Evolutionary conservation across 2,888 invertebrate species (phyloP), one percentile per base, ranked within the genome.

Genomic region (Fragum whitleyi): DNA sequence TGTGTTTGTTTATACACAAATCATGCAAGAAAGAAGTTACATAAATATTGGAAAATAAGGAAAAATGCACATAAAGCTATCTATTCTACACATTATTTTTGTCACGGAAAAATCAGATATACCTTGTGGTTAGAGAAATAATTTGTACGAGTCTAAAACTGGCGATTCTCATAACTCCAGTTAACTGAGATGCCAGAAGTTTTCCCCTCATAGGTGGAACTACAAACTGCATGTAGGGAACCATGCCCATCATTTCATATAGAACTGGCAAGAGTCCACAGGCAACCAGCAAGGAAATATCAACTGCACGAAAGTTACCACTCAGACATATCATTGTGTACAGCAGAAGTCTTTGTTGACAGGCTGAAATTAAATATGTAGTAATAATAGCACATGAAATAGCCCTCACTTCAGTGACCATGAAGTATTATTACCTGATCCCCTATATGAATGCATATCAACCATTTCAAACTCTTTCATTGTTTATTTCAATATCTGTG

Each of bases 291-390:
- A 96, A 94, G n/a, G 94, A 94, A 39, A 96, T 93, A 91, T 96
- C 96, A 72, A 94, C 94, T 0, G 95, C 94, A 82, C 95, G 94
- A 89, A 95, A 96, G 79, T 94, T 94, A 11, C 95, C 94, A 90
- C 95, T 95, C 81, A 96, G 91, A 3, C 95, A 95, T 91, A 95
- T 95, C 11, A 95, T 93, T 0, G 95, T 95, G 47, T 95, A 92
- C 62, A 95, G 91, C 77, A 95, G 92, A 68, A 95, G 89, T 65
- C 95, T 94, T 74, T 94, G 94, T 75, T 94, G 53, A 36, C 73
- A 72, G 2, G 72, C 83, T 83, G 79, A 16, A 79, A 72, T 21
- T 39, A 59, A 28, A 32, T 67, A n/a, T n/a, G n/a, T n/a, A n/a
- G n/a, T n/a, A n/a, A n/a, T n/a, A n/a, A n/a, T n/a, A n/a, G n/a